Base-by-base conservation (phyloP, 2,888 invertebrate genomes). In the Drosophila vallismaia region DNA sequence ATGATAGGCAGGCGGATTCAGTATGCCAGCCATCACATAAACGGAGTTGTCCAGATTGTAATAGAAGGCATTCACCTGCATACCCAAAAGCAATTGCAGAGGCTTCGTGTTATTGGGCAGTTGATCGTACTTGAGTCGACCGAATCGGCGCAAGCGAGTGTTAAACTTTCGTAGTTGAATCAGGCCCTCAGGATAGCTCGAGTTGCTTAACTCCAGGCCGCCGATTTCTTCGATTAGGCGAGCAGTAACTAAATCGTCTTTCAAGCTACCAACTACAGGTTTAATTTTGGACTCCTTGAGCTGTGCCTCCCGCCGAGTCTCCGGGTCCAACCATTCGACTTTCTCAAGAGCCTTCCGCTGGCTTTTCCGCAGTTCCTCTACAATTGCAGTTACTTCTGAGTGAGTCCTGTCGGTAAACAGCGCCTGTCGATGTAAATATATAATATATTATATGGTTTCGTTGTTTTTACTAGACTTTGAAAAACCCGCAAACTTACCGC, bases 21-120 rank as follows among this genome's bases (percentile, higher is more conserved):
- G 71, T 28, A 88, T 71, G 1, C 90, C 91, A 0, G 90, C 90
- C 89, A 90, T 85, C 0, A 91, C 87, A 63, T 89, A 88, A 3
- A 91, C 90, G 4, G 89, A 89, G 57, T 91, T 91, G 29, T 91
- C 91, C 2, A 89, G 2, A 2, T 83, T 82, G 40, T 88, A 90
- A 49, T 91, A 91, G 62, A 90, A 90, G 0, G 90, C 79, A 59
- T 91, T 91, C 1, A 88, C 89, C 54, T 90, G 88, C 53, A 89
- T 85, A 0, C 81, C 87, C 45, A 79, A 26, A 4, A 90, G 14
- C 9, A 91, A 60, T 1, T 86, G 84, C 49, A 88, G 19, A 0
- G 91, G 91, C 40, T 88, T 88, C 1, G 83, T 71, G 0, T 64
- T 71, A 9, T 76, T 62, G 0, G 76, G 44, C 4, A 80, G 29